These are phyloP conservation scores for Bimastos eiseni DNA, from an alignment of 2,888 invertebrate genomes.

Conservation along the genomic window DNA sequence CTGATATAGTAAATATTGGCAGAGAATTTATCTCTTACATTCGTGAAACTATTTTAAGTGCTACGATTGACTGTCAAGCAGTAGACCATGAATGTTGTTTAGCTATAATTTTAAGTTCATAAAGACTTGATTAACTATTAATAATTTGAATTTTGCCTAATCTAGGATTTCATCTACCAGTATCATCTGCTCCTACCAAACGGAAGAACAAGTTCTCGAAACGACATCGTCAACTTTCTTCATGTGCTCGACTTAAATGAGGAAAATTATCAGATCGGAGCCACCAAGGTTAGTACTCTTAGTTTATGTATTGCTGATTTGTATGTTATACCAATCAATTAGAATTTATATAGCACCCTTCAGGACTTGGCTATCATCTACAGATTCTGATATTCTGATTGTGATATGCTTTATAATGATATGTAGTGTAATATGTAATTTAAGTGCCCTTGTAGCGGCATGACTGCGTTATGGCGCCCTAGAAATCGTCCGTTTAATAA, in stretches of 20 bases:
- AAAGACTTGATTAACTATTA: neutral
- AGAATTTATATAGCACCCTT: no score
- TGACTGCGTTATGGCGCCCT: no score
- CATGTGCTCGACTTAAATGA: conserved; percentile 80
- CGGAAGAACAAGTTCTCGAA: conserved; percentile 79
- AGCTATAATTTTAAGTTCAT: neutral
- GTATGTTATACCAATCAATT: no score
- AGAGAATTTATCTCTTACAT: neutral
- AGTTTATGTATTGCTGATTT: neutral
- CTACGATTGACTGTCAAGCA: neutral
- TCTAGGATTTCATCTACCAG: conserved; percentile 81
- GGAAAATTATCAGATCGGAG: conserved; percentile 86
- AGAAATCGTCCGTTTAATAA: no score
- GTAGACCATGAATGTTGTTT: neutral
- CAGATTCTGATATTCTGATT: no score
- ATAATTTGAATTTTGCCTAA: conserved; percentile 34
- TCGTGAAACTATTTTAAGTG: neutral
- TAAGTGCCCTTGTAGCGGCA: no score
- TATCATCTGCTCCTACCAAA: conserved; percentile 88
- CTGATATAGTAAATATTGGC: neutral
- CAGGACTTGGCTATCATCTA: neutral
- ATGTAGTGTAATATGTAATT: no score
- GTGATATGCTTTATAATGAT: no score
- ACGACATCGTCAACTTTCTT: conserved; percentile 83
- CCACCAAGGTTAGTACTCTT: conserved; percentile 74